Base-by-base conservation (phyloP, 2,113 vertebrate species). In the Pelecanoides urinatrix region DNA sequence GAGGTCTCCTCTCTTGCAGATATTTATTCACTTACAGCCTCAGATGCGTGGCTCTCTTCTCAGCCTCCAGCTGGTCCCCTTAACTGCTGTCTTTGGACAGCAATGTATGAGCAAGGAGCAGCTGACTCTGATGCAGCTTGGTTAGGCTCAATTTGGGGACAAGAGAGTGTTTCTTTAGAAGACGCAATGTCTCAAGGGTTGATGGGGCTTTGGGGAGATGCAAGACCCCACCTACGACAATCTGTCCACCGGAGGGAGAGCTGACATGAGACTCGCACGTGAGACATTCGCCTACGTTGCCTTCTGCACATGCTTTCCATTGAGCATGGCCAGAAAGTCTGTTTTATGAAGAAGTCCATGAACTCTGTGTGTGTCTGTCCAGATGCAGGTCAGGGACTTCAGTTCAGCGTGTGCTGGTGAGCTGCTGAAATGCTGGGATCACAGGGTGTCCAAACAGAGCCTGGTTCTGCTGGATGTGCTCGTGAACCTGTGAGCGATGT, bases 221-320 rank as follows among this genome's bases (percentile, higher is more conserved):
- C 15, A 32, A 40, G 59, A 81, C 34, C 7, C 15, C 5, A 17
- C 13, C 11, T n/a, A 10, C 0, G 3, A 18, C 27, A 84, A 4
- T 27, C 9, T 77, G 13, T 36, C 8, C 1, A 2, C 45, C 0
- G 1, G 15, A 25, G 11, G 38, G 38, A 78, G 58, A 79, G 27
- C 40, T 90, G 67, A 61, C 9, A 1, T n/a, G 42, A 26, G 20
- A 23, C 17, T 59, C 7, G 0, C 8, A 26, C 3, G 10, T 0
- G 3, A 50, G 36, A 38, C 30, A 4, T 20, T 73, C 0, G 0
- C 40, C 23, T 40, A 0, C 13, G 2, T 81, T 88, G 56, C 40
- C 32, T 74, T 75, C 65, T 67, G 42, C 16, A 9, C 7, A 0
- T 25, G 36, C 27, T 59, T 92, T 81, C 36, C 27, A 7, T 22